Conservation (phyloP, 2,113 vertebrate species). For the Platichthys flesus region DNA sequence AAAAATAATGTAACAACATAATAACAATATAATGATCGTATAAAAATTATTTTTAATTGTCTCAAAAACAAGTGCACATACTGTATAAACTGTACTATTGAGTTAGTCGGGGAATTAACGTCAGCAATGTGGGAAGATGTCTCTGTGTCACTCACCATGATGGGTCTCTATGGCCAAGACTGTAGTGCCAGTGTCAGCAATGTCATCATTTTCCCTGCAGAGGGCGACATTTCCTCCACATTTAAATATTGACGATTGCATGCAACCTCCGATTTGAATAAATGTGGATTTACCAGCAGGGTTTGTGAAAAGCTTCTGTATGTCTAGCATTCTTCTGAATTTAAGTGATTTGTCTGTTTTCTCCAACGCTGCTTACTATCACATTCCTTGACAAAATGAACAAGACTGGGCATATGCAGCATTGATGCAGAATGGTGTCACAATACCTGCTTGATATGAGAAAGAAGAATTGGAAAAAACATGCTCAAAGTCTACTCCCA, state of each 20-base stretch:
- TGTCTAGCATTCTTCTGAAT: neutral
- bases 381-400: neutral
- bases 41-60: neutral
- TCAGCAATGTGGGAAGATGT: neutral
- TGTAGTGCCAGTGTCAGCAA: slow-evolving; percentile 83
- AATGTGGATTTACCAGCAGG: neutral
- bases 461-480: too few relatives aligned
- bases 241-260: neutral
- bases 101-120: neutral
- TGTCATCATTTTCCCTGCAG: slow-evolving; percentile 87
- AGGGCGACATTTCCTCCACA: slow-evolving; percentile 67
- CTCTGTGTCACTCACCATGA: slow-evolving; percentile 64
- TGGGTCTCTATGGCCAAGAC: slow-evolving; percentile 90
- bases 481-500: too few relatives aligned
- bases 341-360: neutral
- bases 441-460: neutral
- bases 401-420: neutral
- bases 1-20: neutral
- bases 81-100: neutral
- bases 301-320: neutral
- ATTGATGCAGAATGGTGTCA: neutral
- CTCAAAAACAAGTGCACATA: neutral
- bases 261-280: neutral
- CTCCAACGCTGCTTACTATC: neutral
- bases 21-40: neutral